Percentiles rank a stretch among this genome's conserved stretches.
These are phyloP conservation scores for Drymodes brunneopygia DNA, from an alignment of 2,113 vertebrate species.

Conservation along the genomic window DNA sequence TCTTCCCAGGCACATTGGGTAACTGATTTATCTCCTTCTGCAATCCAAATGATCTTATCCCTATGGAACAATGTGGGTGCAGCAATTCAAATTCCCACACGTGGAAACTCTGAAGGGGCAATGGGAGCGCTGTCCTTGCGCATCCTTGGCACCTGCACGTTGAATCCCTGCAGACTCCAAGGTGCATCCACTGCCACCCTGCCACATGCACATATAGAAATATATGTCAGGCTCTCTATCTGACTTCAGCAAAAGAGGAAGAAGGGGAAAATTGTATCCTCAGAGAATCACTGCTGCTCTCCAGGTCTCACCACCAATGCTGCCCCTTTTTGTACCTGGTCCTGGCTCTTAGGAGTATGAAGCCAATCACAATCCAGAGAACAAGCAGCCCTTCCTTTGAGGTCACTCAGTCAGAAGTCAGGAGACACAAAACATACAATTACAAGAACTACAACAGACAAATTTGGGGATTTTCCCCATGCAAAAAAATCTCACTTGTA, in stretches of 20 bases:
- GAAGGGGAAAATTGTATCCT: not conserved
- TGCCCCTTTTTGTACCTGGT: not conserved
- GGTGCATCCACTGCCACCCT: not conserved
- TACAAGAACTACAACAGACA: not conserved
- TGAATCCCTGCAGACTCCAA: not conserved
- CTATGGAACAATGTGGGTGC: not conserved
- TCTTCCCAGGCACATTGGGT: not conserved
- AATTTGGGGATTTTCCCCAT: not conserved
- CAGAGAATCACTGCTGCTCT: not conserved
- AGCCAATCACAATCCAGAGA: not conserved
- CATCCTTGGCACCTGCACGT: not conserved
- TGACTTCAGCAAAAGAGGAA: not conserved
- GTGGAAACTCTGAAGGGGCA: not conserved
- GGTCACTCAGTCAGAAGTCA: not conserved
- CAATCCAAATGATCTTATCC: not conserved
- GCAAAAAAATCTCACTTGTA: not conserved
- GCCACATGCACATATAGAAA: not conserved
- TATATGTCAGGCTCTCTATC: rapidly evolving
- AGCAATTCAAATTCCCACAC: rapidly evolving
- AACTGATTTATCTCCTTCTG: not conserved
- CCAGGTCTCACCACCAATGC: not conserved
- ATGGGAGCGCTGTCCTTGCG: rapidly evolving
- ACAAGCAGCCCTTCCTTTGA: not conserved
- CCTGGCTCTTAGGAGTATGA: not conserved
- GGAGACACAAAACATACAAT: not conserved